Evolutionary conservation across 2,113 vertebrate genomes (phyloP).

Genomic region (Atlantisia rogersi): DNA sequence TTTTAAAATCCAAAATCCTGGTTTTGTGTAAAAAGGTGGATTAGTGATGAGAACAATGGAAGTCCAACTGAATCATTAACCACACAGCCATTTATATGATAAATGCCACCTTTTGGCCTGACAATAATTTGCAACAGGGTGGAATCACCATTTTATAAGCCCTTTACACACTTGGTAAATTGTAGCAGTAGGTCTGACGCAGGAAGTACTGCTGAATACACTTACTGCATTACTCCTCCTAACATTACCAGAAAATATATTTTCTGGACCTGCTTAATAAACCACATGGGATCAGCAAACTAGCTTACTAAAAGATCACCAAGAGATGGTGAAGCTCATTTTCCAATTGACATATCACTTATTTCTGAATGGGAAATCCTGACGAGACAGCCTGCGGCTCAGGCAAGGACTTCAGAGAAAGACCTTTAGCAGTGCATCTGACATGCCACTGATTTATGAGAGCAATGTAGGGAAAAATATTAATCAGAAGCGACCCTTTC

Average conservation of each 20-base stretch:
- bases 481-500: conserved; percentile 30
- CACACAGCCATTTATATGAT: background rate
- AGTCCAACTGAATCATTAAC: background rate
- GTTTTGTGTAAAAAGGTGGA: background rate
- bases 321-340: conserved; percentile 8
- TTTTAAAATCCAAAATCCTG: background rate
- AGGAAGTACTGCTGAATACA: background rate
- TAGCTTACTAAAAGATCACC: background rate
- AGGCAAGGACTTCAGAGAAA: background rate
- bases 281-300: background rate
- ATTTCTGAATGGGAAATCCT: conserved; percentile 26
- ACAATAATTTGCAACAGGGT: background rate
- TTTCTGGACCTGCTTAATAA: conserved; percentile 18
- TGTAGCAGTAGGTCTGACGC: background rate
- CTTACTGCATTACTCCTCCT: background rate
- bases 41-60: background rate
- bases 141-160: background rate
- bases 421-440: background rate
- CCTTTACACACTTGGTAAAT: background rate
- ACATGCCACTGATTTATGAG: conserved; percentile 37
- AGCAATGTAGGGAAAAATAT: conserved; percentile 2
- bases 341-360: background rate
- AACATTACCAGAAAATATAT: background rate
- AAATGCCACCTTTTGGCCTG: background rate
- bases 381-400: background rate